A percentile compares a stretch with the other conserved stretches of the same genome.
Evolutionary conservation across 2,113 vertebrate genomes (phyloP).

Genomic region (Apaloderma vittatum): DNA sequence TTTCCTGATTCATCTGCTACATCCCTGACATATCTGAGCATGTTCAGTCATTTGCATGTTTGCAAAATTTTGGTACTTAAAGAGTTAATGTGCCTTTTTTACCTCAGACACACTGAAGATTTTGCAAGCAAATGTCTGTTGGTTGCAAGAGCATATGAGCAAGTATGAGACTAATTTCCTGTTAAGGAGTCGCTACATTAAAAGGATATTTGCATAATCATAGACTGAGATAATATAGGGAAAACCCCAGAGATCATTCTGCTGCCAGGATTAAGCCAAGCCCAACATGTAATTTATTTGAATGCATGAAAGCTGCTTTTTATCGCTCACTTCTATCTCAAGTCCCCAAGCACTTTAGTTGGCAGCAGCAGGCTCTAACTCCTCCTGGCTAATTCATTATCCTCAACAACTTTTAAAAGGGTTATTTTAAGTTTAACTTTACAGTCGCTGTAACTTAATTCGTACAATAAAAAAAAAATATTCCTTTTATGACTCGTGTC

Average conservation of each 20-base stretch:
- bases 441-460: constrained; percentile 55
- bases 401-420: constrained; percentile 61
- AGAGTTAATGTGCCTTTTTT: constrained; percentile 34
- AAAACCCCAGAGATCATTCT: constrained; percentile 64
- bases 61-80: background rate
- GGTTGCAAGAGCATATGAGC: constrained; percentile 45
- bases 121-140: constrained; percentile 62
- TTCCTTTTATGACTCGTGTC: constrained; percentile 26
- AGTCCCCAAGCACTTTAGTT: constrained; percentile 47
- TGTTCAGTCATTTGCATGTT: constrained; percentile 20
- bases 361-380: constrained; percentile 29
- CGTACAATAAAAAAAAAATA: constrained; percentile 25
- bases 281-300: constrained; percentile 66
- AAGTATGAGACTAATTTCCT: constrained; percentile 67
- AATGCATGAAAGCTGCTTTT: constrained; percentile 57
- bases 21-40: background rate
- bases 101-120: constrained; percentile 30
- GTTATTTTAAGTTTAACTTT: constrained; percentile 70
- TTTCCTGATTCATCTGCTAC: constrained; percentile 17
- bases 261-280: constrained; percentile 68
- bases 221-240: constrained; percentile 64
- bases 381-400: constrained; percentile 66
- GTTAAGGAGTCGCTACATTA: constrained; percentile 69
- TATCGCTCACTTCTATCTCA: constrained; percentile 45
- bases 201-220: constrained; percentile 75